Conservation (phyloP, 2,888 invertebrate species). For the Melinaea menophilus region DNA sequence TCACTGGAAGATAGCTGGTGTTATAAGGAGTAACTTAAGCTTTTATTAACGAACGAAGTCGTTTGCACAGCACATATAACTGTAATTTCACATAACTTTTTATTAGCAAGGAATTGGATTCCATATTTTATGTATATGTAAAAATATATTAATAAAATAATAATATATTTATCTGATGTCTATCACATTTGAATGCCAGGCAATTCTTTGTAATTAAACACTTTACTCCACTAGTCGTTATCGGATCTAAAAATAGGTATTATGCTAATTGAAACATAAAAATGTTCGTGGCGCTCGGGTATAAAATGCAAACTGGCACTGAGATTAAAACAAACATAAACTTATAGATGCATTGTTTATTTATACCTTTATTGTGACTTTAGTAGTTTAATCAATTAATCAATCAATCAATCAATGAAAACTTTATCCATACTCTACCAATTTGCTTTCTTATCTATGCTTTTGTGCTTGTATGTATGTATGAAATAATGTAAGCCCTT, state of each 20-base stretch:
- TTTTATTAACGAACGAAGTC: too few relatives aligned
- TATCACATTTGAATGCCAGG: constrained; percentile 14
- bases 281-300: constrained; percentile 9
- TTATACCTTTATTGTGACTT: too few relatives aligned
- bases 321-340: background rate
- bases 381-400: too few relatives aligned
- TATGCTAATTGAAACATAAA: constrained; percentile 28
- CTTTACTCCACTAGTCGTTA: constrained; percentile 19
- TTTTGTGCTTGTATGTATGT: constrained; percentile 10
- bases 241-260: constrained; percentile 27
- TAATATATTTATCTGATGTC: constrained; percentile 12
- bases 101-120: too few relatives aligned
- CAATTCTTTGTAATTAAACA: constrained; percentile 24
- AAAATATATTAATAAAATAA: too few relatives aligned
- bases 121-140: too few relatives aligned
- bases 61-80: too few relatives aligned
- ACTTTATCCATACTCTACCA: too few relatives aligned
- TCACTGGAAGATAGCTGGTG: too few relatives aligned
- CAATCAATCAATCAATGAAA: too few relatives aligned
- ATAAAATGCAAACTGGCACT: background rate
- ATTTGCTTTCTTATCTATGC: background rate
- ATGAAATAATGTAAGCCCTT: constrained; percentile 24
- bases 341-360: background rate
- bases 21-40: too few relatives aligned
- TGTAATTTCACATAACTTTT: too few relatives aligned